Evolutionary conservation across 2,888 invertebrate genomes (phyloP), one percentile per base, ranked within the genome.

Genomic region (Caenorhabditis sulstoni): DNA sequence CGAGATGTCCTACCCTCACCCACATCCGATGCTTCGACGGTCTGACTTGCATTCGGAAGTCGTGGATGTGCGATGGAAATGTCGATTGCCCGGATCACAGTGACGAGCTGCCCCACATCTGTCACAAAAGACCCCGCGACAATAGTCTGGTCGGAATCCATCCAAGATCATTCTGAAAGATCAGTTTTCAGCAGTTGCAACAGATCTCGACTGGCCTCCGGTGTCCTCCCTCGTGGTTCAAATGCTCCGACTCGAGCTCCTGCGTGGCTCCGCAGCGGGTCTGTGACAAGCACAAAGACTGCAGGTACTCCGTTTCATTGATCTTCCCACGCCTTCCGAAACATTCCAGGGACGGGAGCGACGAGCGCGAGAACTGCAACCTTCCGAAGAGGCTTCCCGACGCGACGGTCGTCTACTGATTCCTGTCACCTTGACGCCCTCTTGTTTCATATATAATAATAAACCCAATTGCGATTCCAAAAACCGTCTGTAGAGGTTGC

Each of bases 31-130:
- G 83, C 37, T 53, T 47, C n/a, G 83, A 83, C 47, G 79, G 81
- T 0, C 22, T 78, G 4, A 75, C 70, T 4, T 85, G 85, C 47
- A 82, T 85, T 35, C 68, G 76, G 12, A 85, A 85, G 52, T 66
- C 74, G 11, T 79, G 79, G 77, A 82, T 85, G 83, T 85, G 85
- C 64, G 85, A 85, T 47, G 85, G 85, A 9, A 62, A 78, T 22
- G 58, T 78, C 14, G 85, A 85, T 45, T 85, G 85, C 45, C 68
- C 74, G 20, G 85, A 85, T 68, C 70, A 75, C 18, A 81, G 81
- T 18, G 85, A 85, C 44, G 85, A 85, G 45, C 18, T 59, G 23
- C 22, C 77, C 2, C 75, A 79, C 18, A 76, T 84, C 39, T 84
- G 84, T 65, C 62, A 68, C 11, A 81, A 83, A 45, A 57, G 81